These are phyloP conservation scores for Diploscapter pachys DNA, from an alignment of 1,140 invertebrate genomes.

Conservation along the genomic window DNA sequence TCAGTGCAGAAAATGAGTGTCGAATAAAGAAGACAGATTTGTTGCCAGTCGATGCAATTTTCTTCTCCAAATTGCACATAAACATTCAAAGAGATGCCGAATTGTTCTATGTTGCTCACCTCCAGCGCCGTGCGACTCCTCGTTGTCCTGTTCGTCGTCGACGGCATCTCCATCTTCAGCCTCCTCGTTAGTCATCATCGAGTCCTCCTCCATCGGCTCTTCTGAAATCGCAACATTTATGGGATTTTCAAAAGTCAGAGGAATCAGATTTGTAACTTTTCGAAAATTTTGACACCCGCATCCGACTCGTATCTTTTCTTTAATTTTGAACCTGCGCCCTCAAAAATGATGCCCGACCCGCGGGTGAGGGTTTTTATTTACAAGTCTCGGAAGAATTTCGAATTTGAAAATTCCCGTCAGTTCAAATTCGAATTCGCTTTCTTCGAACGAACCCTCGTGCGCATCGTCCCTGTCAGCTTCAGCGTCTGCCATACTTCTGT, in stretches of 20 bases:
- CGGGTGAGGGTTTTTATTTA: not conserved
- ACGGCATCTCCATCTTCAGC: conserved; percentile 23
- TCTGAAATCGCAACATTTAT: conserved; percentile 3
- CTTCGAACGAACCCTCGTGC: not conserved
- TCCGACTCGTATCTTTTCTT: too few relatives aligned
- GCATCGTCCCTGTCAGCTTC: too few relatives aligned
- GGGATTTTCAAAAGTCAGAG: not conserved
- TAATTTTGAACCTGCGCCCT: too few relatives aligned
- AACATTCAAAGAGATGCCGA: not conserved
- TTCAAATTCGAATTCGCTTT: not conserved
- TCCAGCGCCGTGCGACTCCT: not conserved
- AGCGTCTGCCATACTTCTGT: too few relatives aligned
- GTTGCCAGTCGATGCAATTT: not conserved
- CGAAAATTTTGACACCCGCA: not conserved
- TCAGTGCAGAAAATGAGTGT: not conserved
- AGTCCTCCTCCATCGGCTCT: conserved; percentile 35
- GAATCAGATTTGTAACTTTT: not conserved
- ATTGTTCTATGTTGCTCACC: not conserved
- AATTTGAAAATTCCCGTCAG: not conserved
- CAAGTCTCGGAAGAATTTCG: not conserved
- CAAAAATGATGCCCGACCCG: not conserved
- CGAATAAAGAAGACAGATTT: too few relatives aligned
- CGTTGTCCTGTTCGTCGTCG: conserved; percentile 20
- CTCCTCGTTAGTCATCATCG: conserved; percentile 19
- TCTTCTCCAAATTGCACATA: not conserved